Evolutionary conservation across 2,113 vertebrate genomes (phyloP).

Genomic region (Noturus placidus): DNA sequence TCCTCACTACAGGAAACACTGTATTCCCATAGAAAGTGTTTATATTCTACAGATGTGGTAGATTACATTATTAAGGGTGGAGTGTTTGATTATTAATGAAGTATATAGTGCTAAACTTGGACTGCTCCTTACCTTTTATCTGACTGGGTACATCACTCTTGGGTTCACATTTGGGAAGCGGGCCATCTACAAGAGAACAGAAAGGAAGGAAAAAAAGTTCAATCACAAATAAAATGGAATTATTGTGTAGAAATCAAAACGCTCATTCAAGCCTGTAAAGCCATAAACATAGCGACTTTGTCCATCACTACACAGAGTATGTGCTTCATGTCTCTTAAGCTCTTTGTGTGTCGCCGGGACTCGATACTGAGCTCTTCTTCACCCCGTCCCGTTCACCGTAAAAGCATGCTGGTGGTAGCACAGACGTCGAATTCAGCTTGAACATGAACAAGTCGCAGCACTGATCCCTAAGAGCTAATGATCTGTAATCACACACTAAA

Average conservation of each 20-base stretch:
- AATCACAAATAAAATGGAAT: background rate
- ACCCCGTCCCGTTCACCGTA: slow-evolving; percentile 9
- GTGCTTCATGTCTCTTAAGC: background rate
- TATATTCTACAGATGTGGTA: background rate
- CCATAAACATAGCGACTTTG: background rate
- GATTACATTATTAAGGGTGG: background rate
- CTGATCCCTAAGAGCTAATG: slow-evolving; percentile 30
- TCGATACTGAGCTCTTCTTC: background rate
- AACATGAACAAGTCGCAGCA: background rate
- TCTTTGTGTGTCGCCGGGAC: background rate
- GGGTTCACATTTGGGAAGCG: slow-evolving; percentile 52
- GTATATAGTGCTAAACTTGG: background rate
- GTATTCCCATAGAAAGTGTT: background rate
- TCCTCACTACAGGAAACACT: background rate
- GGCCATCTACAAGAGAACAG: slow-evolving; percentile 43
- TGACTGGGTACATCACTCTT: slow-evolving; percentile 54
- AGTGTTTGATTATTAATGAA: background rate
- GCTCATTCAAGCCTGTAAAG: background rate
- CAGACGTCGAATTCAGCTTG: slow-evolving; percentile 33
- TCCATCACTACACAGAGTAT: background rate
- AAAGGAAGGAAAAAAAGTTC: background rate
- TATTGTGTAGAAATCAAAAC: background rate
- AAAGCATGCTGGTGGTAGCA: slow-evolving; percentile 24
- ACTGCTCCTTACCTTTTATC: slow-evolving; percentile 45
- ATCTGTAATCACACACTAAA: slow-evolving; percentile 28